Conservation (phyloP, 2,797 vertebrate genomes). For the Loris lydekkerianus region DNA sequence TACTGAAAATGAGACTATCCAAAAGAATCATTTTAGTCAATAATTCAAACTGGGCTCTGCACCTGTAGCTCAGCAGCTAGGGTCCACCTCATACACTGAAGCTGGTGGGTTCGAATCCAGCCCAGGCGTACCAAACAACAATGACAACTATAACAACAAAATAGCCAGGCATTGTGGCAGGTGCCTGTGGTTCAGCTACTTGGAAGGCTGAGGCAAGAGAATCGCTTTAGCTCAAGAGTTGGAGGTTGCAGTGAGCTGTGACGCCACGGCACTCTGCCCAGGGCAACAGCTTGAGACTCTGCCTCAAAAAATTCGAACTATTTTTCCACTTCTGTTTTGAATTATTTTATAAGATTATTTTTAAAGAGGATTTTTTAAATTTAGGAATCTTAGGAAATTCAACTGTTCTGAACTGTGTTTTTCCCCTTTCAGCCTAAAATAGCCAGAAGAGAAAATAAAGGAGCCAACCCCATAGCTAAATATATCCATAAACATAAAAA, state of each 20-base stretch:
- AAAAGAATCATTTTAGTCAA: not conserved
- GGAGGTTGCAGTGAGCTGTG: too few relatives aligned
- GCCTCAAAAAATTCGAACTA: not conserved
- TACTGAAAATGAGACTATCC: constrained; percentile 40
- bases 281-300: too few relatives aligned
- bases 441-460: constrained; percentile 41
- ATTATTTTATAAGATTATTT: not conserved
- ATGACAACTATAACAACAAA: too few relatives aligned
- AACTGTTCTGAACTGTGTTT: not conserved
- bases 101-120: too few relatives aligned
- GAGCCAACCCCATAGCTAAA: not conserved
- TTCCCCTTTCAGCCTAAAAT: constrained; percentile 44
- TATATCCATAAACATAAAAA: not conserved
- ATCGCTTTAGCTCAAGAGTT: too few relatives aligned
- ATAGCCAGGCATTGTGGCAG: too few relatives aligned
- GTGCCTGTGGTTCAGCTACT: too few relatives aligned
- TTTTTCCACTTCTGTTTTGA: constrained; percentile 21
- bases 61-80: too few relatives aligned
- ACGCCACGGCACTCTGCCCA: too few relatives aligned
- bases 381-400: not conserved
- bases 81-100: too few relatives aligned
- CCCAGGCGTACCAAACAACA: too few relatives aligned
- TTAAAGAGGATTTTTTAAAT: not conserved
- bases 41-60: not conserved
- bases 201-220: too few relatives aligned